Evolutionary conservation across 2,888 invertebrate genomes (phyloP).

Genomic region (Pyrochroa serraticornis): DNA sequence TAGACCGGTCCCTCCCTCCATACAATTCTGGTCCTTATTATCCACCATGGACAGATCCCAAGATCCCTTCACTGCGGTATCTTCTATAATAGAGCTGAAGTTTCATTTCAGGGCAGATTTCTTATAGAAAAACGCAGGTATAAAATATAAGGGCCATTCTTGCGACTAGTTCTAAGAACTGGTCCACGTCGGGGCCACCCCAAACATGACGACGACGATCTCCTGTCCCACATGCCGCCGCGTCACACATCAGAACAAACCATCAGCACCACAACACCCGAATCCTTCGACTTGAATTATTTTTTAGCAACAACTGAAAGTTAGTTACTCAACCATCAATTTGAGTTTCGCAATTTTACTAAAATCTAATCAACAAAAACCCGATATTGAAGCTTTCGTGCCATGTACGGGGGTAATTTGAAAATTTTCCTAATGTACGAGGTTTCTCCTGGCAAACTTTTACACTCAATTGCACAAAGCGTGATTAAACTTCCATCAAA

Average conservation of each 20-base stretch:
- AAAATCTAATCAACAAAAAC: too few relatives aligned
- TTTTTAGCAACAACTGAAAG: too few relatives aligned
- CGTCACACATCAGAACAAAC: neutral
- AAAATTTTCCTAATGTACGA: too few relatives aligned
- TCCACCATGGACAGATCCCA: neutral
- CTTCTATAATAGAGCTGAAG: constrained; percentile 6
- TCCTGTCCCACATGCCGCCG: neutral
- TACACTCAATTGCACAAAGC: too few relatives aligned
- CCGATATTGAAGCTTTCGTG: too few relatives aligned
- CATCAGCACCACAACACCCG: too few relatives aligned
- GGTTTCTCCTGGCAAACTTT: too few relatives aligned
- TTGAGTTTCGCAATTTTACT: too few relatives aligned
- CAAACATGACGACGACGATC: constrained; percentile 2
- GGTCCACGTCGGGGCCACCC: constrained; percentile 10
- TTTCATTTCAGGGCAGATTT: constrained; percentile 13
- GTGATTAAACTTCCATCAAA: too few relatives aligned
- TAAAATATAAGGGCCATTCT: constrained; percentile 9
- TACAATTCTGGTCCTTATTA: constrained; percentile 16
- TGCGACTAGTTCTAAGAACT: constrained; percentile 11
- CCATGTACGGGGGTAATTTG: too few relatives aligned
- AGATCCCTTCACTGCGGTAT: constrained; percentile 1
- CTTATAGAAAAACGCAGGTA: constrained; percentile 17
- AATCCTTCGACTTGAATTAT: too few relatives aligned
- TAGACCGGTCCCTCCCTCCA: constrained; percentile 8
- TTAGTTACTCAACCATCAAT: too few relatives aligned